Percentiles rank a stretch among this genome's conserved stretches.
Evolutionary conservation across 1,140 invertebrate species (phyloP).

Genomic region (Sesamia nonagrioides): DNA sequence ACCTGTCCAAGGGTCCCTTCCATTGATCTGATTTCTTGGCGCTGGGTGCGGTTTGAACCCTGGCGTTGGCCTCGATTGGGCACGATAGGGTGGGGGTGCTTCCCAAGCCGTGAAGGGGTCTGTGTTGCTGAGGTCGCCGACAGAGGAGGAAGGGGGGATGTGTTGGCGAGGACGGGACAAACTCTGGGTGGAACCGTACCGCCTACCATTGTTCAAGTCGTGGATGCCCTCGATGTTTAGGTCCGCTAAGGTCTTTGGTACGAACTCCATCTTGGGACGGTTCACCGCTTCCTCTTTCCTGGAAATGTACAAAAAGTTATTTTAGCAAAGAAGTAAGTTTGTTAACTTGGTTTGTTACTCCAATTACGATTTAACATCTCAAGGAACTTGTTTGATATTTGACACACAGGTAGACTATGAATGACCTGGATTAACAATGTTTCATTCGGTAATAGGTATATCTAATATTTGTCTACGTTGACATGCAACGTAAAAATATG

Average conservation of each 20-base stretch:
- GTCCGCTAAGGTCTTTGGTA: conserved; percentile 97
- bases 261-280: conserved; percentile 96
- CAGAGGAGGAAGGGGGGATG: conserved; percentile 76
- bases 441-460: too few species aligned
- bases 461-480: too few species aligned
- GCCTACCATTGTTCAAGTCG: conserved; percentile 86
- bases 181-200: conserved; percentile 84
- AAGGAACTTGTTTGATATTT: too few species aligned
- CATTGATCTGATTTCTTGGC: conserved; percentile 67
- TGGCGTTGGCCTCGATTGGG: conserved; percentile 52
- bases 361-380: too few species aligned
- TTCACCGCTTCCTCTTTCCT: conserved; percentile 96
- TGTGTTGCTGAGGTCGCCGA: conserved; percentile 72
- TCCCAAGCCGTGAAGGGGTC: conserved; percentile 76
- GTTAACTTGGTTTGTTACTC: not conserved
- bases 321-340: not conserved
- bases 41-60: conserved; percentile 75
- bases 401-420: too few species aligned
- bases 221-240: conserved; percentile 92
- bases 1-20: conserved; percentile 87
- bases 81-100: conserved; percentile 51
- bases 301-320: conserved; percentile 51
- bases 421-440: too few species aligned
- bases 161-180: conserved; percentile 69
- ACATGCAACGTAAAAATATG: too few species aligned